Evolutionary conservation across 2,888 invertebrate species (phyloP).

Genomic region (Platycheirus rosarum): DNA sequence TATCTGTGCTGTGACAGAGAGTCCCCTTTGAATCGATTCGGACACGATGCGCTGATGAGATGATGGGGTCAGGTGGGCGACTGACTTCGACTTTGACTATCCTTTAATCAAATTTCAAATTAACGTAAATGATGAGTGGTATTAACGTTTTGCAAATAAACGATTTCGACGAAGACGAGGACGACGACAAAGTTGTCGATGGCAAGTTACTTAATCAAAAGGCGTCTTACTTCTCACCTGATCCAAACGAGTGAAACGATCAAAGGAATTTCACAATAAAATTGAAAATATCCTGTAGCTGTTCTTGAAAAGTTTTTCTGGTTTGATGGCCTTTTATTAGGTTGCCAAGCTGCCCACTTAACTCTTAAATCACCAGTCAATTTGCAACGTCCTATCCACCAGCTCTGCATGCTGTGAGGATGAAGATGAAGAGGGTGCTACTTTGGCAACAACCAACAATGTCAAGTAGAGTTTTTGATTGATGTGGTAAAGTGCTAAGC

Average conservation of each 20-base stretch:
- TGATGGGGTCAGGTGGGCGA: background rate
- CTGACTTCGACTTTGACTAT: background rate
- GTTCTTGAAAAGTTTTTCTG: conserved; percentile 31
- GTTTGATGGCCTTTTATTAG: conserved; percentile 55
- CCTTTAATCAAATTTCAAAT: conserved; percentile 55
- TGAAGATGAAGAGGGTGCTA: background rate
- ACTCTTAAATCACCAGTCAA: conserved; percentile 58
- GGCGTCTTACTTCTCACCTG: conserved; percentile 6
- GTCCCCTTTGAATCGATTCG: background rate
- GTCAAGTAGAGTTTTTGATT: conserved; percentile 15
- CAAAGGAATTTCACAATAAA: conserved; percentile 40
- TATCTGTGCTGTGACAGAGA: background rate
- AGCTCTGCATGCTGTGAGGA: background rate
- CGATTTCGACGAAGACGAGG: background rate
- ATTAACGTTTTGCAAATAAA: conserved; percentile 48
- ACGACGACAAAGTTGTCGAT: too few relatives aligned
- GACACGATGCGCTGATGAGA: background rate
- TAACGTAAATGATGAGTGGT: conserved; percentile 30
- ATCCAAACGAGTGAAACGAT: conserved; percentile 37
- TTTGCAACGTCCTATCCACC: conserved; percentile 36
- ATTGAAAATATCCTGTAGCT: conserved; percentile 36
- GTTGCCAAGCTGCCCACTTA: conserved; percentile 38
- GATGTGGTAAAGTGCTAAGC: conserved; percentile 12
- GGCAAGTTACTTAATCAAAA: conserved; percentile 56
- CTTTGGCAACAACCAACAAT: conserved; percentile 17